These are phyloP conservation scores for Jaculus jaculus DNA, from an alignment of 2,113 vertebrate genomes.

Conservation along the genomic window DNA sequence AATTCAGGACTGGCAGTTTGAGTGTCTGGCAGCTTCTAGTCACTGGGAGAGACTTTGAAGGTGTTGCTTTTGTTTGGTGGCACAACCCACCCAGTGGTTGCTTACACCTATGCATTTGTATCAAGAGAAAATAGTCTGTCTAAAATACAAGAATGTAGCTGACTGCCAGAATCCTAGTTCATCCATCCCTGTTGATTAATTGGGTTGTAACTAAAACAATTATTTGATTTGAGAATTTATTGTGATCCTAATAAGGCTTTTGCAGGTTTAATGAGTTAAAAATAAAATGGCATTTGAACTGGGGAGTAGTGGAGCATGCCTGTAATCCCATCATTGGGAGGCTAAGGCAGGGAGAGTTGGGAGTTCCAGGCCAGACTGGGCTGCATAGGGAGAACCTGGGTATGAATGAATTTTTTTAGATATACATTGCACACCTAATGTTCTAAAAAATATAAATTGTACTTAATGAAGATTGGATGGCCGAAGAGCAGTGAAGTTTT, in stretches of 20 bases:
- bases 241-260: constrained; percentile 38
- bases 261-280: constrained; percentile 39
- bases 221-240: constrained; percentile 62
- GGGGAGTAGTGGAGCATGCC: not conserved
- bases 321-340: not conserved
- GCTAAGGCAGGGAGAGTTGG: not conserved
- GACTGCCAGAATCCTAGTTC: constrained; percentile 26
- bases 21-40: constrained; percentile 82
- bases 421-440: not conserved
- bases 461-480: constrained; percentile 37
- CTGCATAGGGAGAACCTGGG: not conserved
- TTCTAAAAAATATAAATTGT: not conserved
- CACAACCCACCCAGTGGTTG: constrained; percentile 55
- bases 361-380: not conserved
- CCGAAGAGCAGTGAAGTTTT: constrained; percentile 46
- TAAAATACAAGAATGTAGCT: constrained; percentile 24
- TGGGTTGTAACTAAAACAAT: constrained; percentile 32
- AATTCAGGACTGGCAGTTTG: constrained; percentile 87
- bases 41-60: constrained; percentile 75
- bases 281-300: constrained; percentile 47
- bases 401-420: constrained; percentile 1
- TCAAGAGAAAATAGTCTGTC: constrained; percentile 31
- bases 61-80: constrained; percentile 79
- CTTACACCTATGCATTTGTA: constrained; percentile 57
- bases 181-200: constrained; percentile 31